phyloP scores from a whole-genome alignment of 2,113 vertebrate species.

The Clinocottus analis region DNA sequence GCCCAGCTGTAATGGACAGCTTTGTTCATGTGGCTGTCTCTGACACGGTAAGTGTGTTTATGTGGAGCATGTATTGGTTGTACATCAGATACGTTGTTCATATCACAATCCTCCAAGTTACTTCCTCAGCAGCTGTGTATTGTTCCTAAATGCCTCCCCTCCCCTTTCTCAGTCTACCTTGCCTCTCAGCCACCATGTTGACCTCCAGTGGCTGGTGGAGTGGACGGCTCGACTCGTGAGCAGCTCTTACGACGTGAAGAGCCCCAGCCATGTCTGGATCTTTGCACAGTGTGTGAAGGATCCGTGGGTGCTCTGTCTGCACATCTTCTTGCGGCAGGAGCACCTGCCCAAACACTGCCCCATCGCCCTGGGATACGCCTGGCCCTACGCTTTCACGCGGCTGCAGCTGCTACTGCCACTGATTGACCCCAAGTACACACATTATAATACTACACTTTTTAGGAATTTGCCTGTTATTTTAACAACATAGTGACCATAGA shows the following conservation, averaged over 20 bases:
- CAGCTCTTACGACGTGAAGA: slow-evolving; percentile 97
- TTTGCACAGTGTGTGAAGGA: slow-evolving; percentile 97
- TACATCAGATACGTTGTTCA: not conserved
- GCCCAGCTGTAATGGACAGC: slow-evolving; percentile 96
- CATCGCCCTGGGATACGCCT: slow-evolving; percentile 96
- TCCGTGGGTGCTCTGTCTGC: slow-evolving; percentile 97
- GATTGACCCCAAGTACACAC: slow-evolving; percentile 93
- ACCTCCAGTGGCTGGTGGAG: slow-evolving; percentile 97
- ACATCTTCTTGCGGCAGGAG: slow-evolving; percentile 96
- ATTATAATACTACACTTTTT: not conserved
- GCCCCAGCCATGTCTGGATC: slow-evolving; percentile 98
- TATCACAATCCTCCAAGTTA: not conserved
- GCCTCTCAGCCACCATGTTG: slow-evolving; percentile 91
- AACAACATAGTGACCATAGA: not conserved
- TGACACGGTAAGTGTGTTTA: slow-evolving; percentile 88
- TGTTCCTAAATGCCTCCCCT: not conserved
- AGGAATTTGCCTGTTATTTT: not conserved
- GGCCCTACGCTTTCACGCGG: slow-evolving; percentile 95
- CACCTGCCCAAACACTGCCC: slow-evolving; percentile 97
- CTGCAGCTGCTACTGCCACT: slow-evolving; percentile 95
- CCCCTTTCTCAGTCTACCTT: slow-evolving; percentile 84
- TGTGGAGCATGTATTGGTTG: not conserved
- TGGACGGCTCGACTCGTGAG: slow-evolving; percentile 96
- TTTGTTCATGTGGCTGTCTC: slow-evolving; percentile 96
- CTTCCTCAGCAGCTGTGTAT: not conserved